These are phyloP conservation scores for Augochlora pura DNA, from an alignment of 1,140 invertebrate genomes.

Conservation along the genomic window DNA sequence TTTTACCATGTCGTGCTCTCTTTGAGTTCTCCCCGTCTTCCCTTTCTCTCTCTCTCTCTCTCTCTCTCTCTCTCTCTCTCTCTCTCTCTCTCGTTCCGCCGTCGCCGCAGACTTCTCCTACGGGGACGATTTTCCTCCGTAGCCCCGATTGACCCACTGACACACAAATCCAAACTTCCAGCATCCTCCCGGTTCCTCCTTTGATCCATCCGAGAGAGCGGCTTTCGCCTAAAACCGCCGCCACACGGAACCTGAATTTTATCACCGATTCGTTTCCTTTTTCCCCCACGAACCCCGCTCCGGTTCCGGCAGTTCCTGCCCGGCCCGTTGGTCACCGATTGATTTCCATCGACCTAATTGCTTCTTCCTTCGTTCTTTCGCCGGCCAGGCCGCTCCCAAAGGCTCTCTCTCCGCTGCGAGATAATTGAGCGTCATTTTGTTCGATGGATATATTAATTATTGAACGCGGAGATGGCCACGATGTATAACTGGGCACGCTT, in stretches of 20 bases:
- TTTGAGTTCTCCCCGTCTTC: too few relatives aligned
- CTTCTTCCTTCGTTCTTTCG: neutral
- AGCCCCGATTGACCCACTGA: conserved; percentile 34
- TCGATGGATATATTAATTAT: too few relatives aligned
- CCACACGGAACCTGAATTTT: conserved; percentile 8
- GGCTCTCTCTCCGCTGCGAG: neutral
- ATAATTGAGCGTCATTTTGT: too few relatives aligned
- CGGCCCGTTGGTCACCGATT: neutral
- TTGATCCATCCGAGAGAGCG: neutral
- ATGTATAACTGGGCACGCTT: too few relatives aligned
- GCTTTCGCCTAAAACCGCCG: neutral
- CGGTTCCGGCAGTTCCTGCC: neutral
- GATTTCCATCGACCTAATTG: conserved; percentile 19
- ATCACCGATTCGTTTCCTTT: conserved; percentile 1
- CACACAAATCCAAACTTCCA: conserved; percentile 29
- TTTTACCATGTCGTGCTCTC: neutral
- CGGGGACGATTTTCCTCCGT: neutral
- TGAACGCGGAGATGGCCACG: too few relatives aligned
- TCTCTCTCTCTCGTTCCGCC: too few relatives aligned
- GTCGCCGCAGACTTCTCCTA: too few relatives aligned
- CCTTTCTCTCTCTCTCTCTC: too few relatives aligned
- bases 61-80: too few relatives aligned
- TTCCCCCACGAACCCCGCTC: neutral
- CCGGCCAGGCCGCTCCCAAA: neutral
- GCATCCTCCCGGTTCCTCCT: neutral